Conservation (phyloP, 2,888 invertebrate genomes). For the Ryuthela nishihirai region DNA sequence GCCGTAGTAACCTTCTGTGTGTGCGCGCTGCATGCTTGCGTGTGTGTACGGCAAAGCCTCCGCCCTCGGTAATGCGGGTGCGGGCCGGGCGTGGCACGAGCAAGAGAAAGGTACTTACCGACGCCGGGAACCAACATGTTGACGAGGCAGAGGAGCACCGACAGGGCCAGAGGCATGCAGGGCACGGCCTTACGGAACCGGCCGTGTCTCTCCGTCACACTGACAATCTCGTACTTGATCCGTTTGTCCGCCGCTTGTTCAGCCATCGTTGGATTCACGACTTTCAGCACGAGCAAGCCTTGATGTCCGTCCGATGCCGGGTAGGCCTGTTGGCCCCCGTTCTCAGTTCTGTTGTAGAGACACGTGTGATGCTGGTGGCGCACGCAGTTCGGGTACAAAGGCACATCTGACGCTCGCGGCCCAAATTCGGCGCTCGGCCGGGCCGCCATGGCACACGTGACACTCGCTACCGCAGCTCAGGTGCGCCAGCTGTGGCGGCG, state of each 20-base stretch:
- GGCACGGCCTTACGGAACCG: conserved; percentile 37
- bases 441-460: too few species aligned
- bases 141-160: conserved; percentile 33
- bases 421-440: too few species aligned
- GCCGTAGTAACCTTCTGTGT: too few species aligned
- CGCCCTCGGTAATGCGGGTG: too few species aligned
- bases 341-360: conserved; percentile 33
- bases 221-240: conserved; percentile 32
- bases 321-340: not conserved
- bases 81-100: too few species aligned
- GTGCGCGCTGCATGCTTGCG: too few species aligned
- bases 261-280: conserved; percentile 29
- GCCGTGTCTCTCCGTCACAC: conserved; percentile 35
- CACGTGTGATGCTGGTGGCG: conserved; percentile 34
- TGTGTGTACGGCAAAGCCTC: too few species aligned
- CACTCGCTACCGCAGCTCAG: too few species aligned
- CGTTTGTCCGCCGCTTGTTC: conserved; percentile 34
- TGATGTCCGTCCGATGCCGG: conserved; percentile 15
- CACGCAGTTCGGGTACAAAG: conserved; percentile 35
- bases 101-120: conserved; percentile 14
- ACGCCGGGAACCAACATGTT: conserved; percentile 37
- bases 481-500: too few species aligned
- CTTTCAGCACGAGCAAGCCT: conserved; percentile 27
- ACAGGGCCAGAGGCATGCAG: conserved; percentile 34
- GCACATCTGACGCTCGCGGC: too few species aligned